These are phyloP conservation scores for Eupithecia tripunctaria DNA, from an alignment of 2,888 invertebrate genomes.

Conservation along the genomic window DNA sequence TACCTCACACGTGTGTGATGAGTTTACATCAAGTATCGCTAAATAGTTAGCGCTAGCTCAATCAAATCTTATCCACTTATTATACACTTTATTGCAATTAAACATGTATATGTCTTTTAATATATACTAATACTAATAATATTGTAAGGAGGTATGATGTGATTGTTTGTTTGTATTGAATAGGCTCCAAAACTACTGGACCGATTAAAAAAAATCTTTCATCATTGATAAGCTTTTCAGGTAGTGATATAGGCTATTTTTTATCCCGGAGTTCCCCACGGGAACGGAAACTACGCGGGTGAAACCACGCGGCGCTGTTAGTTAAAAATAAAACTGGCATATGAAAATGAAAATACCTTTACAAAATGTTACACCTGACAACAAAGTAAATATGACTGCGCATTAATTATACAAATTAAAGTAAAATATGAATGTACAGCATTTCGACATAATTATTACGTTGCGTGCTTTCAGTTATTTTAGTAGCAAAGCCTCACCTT, in stretches of 20 bases:
- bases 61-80: neutral
- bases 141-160: too few relatives aligned
- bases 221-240: too few relatives aligned
- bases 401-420: conserved; percentile 30
- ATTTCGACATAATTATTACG: conserved; percentile 43
- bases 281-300: too few relatives aligned
- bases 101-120: too few relatives aligned
- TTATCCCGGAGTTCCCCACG: too few relatives aligned
- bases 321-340: neutral
- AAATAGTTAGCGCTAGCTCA: neutral
- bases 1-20: conserved; percentile 13
- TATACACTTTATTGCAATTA: too few relatives aligned
- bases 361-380: neutral
- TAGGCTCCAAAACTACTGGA: too few relatives aligned
- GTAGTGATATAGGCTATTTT: too few relatives aligned
- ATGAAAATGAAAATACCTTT: neutral
- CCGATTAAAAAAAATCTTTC: too few relatives aligned
- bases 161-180: too few relatives aligned
- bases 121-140: too few relatives aligned
- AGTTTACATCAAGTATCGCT: conserved; percentile 13
- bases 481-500: conserved; percentile 38
- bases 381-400: conserved; percentile 10
- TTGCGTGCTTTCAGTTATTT: conserved; percentile 44
- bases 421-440: conserved; percentile 35
- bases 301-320: too few relatives aligned